phyloP scores from a whole-genome alignment of 2,797 vertebrate genomes.

The Steatocranus sp. region DNA sequence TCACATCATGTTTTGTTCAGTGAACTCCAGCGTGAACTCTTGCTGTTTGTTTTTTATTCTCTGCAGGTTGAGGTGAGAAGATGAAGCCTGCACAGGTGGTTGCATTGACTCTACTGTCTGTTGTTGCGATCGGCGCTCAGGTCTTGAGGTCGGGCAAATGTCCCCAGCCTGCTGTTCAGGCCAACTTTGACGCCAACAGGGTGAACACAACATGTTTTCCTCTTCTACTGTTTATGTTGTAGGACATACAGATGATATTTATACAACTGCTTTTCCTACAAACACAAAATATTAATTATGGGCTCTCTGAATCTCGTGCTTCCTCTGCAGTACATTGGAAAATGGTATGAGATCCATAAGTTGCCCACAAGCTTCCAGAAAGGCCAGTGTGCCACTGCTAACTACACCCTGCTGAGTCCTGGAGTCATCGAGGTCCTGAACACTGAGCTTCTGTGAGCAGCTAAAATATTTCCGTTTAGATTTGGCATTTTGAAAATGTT shows the following conservation, averaged over 20 bases:
- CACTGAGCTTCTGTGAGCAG: constrained; percentile 80
- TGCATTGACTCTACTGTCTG: constrained; percentile 64
- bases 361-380: constrained; percentile 76
- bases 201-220: constrained; percentile 18
- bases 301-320: background rate
- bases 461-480: background rate
- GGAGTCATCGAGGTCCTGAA: constrained; percentile 80
- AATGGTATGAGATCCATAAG: constrained; percentile 84
- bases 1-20: background rate
- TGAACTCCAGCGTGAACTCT: background rate
- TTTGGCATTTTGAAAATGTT: background rate
- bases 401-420: constrained; percentile 71
- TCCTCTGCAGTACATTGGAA: constrained; percentile 79
- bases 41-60: background rate
- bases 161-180: constrained; percentile 76
- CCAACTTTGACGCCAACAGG: constrained; percentile 65
- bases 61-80: constrained; percentile 28
- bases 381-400: constrained; percentile 79
- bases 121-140: constrained; percentile 64
- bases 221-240: background rate
- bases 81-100: constrained; percentile 64
- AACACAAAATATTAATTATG: background rate
- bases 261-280: background rate
- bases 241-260: background rate
- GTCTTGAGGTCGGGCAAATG: constrained; percentile 72